Evolutionary conservation across 2,113 vertebrate species (phyloP), one percentile per base, ranked within the genome.

Genomic region (Phylloscopus trochiloides): DNA sequence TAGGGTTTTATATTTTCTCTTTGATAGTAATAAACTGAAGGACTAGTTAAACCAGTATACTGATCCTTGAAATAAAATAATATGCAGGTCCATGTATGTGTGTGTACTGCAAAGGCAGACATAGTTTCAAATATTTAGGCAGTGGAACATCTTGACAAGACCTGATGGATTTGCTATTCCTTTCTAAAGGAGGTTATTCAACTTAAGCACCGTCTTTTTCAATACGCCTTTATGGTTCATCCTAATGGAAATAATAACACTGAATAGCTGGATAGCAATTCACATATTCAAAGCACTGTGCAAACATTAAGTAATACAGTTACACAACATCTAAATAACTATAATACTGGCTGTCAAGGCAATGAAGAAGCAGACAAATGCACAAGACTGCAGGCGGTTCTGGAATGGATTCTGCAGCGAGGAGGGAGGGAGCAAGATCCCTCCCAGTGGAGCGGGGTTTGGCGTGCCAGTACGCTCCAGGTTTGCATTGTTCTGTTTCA

Each of bases 251-350:
- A 90, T 84, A 92, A 77, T 95, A 88, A 86, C 40, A 61, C 47
- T 61, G 82, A 92, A 93, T 95, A 95, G 68, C 78, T 95, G 90
- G 79, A 93, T 90, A 92, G 72, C 82, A 92, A 95, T 94, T 95
- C 92, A 90, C 43, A 29, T 79, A 96, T 88, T 93, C 90, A 93
- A 92, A 93, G 85, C 82, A 77, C 93, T 88, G 82, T 65, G 45
- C 78, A 97, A 96, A 95, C 88, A 95, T 96, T 93, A 95, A 72
- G 82, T 93, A 96, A 88, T 77, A 86, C 76, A 95, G 85, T 94
- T 95, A 90, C 82, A 95, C 78, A 96, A 94, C 92, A 94, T 71
- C 94, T 93, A 96, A 96, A 95, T 96, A 96, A 92, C 94, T 96
- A 14, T 95, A 95, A 97, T 92, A 96, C 47, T 92, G 72, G 65